phyloP scores from a whole-genome alignment of 2,888 invertebrate genomes.

The Myopa tessellatipennis region DNA sequence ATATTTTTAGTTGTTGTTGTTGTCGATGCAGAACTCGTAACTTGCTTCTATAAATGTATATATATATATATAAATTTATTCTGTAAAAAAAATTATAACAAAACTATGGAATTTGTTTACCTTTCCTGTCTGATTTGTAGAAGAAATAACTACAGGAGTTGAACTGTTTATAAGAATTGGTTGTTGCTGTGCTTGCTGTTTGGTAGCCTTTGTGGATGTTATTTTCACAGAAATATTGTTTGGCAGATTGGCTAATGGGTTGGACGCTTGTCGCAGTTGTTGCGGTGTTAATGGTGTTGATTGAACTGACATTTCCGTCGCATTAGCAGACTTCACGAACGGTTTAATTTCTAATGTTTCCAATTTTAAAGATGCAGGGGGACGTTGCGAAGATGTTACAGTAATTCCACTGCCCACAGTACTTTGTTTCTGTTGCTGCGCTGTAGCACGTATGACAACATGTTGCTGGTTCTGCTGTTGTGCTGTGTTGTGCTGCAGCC shows the following conservation, averaged over 20 bases:
- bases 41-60: slow-evolving; percentile 52
- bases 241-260: slow-evolving; percentile 63
- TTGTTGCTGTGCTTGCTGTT: slow-evolving; percentile 54
- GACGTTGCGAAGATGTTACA: slow-evolving; percentile 39
- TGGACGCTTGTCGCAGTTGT: slow-evolving; percentile 57
- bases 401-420: slow-evolving; percentile 44
- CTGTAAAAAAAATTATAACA: not conserved
- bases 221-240: slow-evolving; percentile 67
- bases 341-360: slow-evolving; percentile 65
- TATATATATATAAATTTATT: not conserved
- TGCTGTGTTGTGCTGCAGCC: slow-evolving; percentile 51
- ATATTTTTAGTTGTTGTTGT: slow-evolving; percentile 60
- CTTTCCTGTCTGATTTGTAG: slow-evolving; percentile 57
- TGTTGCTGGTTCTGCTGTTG: slow-evolving; percentile 53
- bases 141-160: slow-evolving; percentile 63
- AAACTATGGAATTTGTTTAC: slow-evolving; percentile 43
- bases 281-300: slow-evolving; percentile 54
- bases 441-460: slow-evolving; percentile 54
- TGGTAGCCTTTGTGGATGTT: slow-evolving; percentile 61
- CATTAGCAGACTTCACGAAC: slow-evolving; percentile 48
- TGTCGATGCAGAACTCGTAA: slow-evolving; percentile 49
- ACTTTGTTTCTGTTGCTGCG: slow-evolving; percentile 52
- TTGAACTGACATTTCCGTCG: slow-evolving; percentile 47
- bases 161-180: slow-evolving; percentile 64
- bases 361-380: slow-evolving; percentile 58